A percentile compares a stretch with the other conserved stretches of the same genome.
These are phyloP conservation scores for Clarias laeviceps DNA, from an alignment of 2,797 vertebrate genomes.

Conservation along the genomic window DNA sequence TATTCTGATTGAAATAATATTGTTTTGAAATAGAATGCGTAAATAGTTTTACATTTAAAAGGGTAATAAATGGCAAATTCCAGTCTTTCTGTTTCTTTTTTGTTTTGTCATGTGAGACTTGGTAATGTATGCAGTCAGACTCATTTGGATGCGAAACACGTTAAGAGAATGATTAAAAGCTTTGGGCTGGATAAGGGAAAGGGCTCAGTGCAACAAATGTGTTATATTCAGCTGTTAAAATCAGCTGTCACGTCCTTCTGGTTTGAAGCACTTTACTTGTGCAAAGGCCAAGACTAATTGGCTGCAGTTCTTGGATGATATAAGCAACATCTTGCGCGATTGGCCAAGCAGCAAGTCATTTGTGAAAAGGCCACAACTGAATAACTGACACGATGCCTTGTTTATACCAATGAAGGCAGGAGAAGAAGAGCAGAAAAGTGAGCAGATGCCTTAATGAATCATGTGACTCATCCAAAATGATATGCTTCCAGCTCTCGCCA, in stretches of 20 bases:
- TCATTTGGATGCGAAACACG: slow-evolving; percentile 26
- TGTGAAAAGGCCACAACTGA: slow-evolving; percentile 35
- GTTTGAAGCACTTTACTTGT: slow-evolving; percentile 39
- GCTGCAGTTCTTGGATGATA: slow-evolving; percentile 20
- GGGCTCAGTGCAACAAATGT: slow-evolving; percentile 27
- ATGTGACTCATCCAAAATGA: background rate
- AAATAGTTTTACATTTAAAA: background rate
- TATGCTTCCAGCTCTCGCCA: background rate
- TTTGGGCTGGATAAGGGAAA: slow-evolving; percentile 16
- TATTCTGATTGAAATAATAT: background rate
- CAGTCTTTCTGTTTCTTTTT: background rate
- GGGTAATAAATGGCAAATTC: background rate
- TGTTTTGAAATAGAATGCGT: background rate
- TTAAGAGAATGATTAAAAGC: slow-evolving; percentile 36
- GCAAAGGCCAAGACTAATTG: slow-evolving; percentile 41
- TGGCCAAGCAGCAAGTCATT: slow-evolving; percentile 30
- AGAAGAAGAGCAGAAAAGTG: slow-evolving; percentile 19
- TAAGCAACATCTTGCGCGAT: slow-evolving; percentile 31
- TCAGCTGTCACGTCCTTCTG: slow-evolving; percentile 36
- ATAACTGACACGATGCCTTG: slow-evolving; percentile 17
- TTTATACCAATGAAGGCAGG: background rate
- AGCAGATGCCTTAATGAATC: slow-evolving; percentile 44
- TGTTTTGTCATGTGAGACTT: background rate
- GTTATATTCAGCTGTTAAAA: slow-evolving; percentile 43
- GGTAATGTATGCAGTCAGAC: slow-evolving; percentile 8